Percentiles rank a stretch among this genome's conserved stretches.
Conservation (phyloP, 2,113 vertebrate genomes). For the Trematocara marginatum region DNA sequence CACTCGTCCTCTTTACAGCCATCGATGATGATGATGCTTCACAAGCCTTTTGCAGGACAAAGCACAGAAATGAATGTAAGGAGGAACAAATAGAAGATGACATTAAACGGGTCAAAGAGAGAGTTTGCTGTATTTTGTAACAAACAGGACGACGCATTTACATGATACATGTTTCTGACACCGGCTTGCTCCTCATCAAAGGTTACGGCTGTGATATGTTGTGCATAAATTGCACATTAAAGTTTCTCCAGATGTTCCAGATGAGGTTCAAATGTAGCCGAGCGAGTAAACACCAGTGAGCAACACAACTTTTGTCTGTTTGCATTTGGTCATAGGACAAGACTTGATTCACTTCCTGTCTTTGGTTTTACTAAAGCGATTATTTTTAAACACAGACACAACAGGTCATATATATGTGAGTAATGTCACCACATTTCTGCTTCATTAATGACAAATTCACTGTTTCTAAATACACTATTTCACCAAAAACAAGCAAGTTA, state of each 20-base stretch:
- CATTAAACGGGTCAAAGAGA: not conserved
- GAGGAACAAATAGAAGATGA: not conserved
- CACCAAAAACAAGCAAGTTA: not conserved
- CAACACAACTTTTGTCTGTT: too few species aligned
- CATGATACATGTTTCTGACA: not conserved
- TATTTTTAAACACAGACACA: not conserved
- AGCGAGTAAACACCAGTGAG: too few species aligned
- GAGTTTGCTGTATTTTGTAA: not conserved
- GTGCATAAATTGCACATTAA: too few species aligned
- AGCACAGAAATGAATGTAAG: not conserved
- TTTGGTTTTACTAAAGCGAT: not conserved
- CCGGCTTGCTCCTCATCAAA: not conserved
- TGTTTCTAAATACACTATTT: not conserved
- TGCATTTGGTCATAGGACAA: not conserved
- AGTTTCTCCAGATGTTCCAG: too few species aligned
- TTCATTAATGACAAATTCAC: not conserved
- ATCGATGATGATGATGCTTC: not conserved
- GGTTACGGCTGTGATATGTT: fast-evolving
- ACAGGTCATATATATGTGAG: not conserved
- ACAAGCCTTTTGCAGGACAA: not conserved
- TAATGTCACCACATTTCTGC: not conserved
- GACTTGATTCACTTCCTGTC: not conserved
- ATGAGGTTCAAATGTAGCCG: too few species aligned
- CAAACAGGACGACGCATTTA: fast-evolving
- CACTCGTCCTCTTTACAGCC: fast-evolving